These are phyloP conservation scores for Puma concolor DNA, from an alignment of 2,113 vertebrate species.

Conservation along the genomic window DNA sequence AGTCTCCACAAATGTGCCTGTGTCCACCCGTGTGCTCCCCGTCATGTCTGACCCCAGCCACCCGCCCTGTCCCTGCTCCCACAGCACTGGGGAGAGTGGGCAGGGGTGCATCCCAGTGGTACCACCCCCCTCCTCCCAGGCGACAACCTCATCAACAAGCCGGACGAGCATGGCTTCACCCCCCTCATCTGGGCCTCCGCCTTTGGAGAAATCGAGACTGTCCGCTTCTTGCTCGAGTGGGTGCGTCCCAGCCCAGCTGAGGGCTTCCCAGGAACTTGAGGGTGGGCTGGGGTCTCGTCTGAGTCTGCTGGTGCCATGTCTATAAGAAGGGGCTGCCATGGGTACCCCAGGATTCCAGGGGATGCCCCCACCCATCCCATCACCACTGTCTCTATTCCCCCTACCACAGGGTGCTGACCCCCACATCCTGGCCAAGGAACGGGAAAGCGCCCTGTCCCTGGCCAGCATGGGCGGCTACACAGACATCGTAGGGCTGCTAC, in stretches of 20 bases:
- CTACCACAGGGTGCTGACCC: conserved; percentile 92
- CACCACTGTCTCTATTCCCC: neutral
- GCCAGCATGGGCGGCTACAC: conserved; percentile 96
- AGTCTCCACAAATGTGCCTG: neutral
- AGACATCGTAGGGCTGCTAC: conserved; percentile 92
- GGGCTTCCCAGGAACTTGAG: neutral
- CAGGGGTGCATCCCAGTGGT: neutral
- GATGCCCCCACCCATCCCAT: neutral
- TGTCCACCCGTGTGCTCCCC: neutral
- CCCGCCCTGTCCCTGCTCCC: fast-evolving
- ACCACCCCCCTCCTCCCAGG: conserved; percentile 82
- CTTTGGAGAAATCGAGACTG: conserved; percentile 94
- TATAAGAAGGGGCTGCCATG: neutral
- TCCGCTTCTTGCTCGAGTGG: conserved; percentile 95
- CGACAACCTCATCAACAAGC: conserved; percentile 90
- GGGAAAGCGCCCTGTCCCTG: conserved; percentile 95
- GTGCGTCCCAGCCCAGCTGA: conserved; percentile 79
- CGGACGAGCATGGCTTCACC: conserved; percentile 95
- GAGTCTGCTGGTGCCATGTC: neutral
- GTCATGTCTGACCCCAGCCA: neutral
- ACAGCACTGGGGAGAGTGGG: neutral
- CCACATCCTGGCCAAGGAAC: conserved; percentile 90
- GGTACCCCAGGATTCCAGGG: neutral
- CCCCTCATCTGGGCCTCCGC: conserved; percentile 98
- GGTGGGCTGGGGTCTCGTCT: neutral